Percentiles rank a stretch among this genome's conserved stretches.
Conservation (phyloP, 1,140 invertebrate genomes). For the Platyscapa corneri region DNA sequence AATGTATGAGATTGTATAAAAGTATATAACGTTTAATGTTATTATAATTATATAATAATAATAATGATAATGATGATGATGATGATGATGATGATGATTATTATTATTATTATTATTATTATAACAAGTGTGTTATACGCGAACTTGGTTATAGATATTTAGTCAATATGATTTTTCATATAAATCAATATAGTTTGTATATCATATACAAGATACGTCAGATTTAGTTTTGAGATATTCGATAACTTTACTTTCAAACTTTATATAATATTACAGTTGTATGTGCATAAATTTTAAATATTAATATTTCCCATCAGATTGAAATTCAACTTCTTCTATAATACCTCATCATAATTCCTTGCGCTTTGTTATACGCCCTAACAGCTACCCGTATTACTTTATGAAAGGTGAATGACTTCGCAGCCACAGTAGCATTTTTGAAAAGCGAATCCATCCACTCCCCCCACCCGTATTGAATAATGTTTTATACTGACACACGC, state of each 20-base stretch:
- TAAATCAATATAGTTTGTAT: background rate
- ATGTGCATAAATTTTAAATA: background rate
- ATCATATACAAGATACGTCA: background rate
- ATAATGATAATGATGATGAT: no score
- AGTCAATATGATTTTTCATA: background rate
- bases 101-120: no score
- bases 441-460: background rate
- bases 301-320: background rate
- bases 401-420: conserved; percentile 25
- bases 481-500: background rate
- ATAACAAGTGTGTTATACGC: no score
- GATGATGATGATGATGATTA: no score
- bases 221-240: background rate
- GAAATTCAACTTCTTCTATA: background rate
- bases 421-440: background rate
- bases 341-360: background rate
- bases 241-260: background rate
- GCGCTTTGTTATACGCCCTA: background rate
- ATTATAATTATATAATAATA: no score
- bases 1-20: no score
- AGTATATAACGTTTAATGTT: no score
- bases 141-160: no score
- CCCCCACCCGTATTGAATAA: background rate
- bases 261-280: background rate
- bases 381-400: background rate